Evolutionary conservation across 1,140 invertebrate species (phyloP).

Genomic region (Temnothorax nylanderi): DNA sequence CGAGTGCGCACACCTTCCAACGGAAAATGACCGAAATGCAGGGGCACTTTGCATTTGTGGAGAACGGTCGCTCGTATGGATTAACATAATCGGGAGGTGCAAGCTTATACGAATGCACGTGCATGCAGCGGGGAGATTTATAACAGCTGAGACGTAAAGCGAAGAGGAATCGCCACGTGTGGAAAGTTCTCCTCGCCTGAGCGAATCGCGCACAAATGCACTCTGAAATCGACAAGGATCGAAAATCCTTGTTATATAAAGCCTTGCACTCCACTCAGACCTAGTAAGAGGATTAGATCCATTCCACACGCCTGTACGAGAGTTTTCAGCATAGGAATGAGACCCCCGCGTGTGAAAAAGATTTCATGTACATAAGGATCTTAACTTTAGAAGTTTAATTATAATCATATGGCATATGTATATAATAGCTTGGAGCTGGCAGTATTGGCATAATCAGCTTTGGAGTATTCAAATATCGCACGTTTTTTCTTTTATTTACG

Average conservation of each 20-base stretch:
- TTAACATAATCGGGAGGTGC: conserved; percentile 17
- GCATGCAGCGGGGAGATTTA: conserved; percentile 9
- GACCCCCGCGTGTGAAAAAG: not conserved
- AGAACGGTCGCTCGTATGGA: conserved; percentile 23
- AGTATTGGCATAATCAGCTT: conserved; percentile 21
- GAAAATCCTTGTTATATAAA: conserved; percentile 2
- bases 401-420: conserved; percentile 11
- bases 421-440: conserved; percentile 42
- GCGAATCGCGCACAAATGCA: conserved; percentile 8
- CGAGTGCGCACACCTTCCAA: conserved; percentile 38
- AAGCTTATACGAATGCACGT: conserved; percentile 17
- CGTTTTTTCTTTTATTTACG: not conserved
- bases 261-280: not conserved
- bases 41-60: not conserved
- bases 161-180: not conserved
- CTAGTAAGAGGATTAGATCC: conserved; percentile 14
- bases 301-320: conserved; percentile 10
- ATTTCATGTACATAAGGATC: not conserved
- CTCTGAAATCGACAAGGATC: conserved; percentile 18
- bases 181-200: not conserved
- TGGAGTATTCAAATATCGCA: conserved; percentile 2
- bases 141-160: conserved; percentile 10
- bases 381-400: conserved; percentile 45
- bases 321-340: not conserved
- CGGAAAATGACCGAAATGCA: conserved; percentile 2